Evolutionary conservation across 2,113 vertebrate genomes (phyloP), one percentile per base, ranked within the genome.

Genomic region (Poeciliopsis occidentalis): DNA sequence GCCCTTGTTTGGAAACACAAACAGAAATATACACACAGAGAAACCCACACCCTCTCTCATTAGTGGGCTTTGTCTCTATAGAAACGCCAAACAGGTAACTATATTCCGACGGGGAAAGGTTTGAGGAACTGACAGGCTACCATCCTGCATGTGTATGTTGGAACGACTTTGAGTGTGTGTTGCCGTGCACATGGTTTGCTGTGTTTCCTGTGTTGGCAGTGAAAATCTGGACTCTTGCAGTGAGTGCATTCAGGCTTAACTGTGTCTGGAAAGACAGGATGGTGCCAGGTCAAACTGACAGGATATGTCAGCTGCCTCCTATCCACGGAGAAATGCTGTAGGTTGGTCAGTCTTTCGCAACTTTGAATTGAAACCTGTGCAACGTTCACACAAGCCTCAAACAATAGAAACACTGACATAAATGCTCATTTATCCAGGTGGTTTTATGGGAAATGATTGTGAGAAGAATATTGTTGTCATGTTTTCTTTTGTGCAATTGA

Each of bases 61-160:
- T 93, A 92, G 85, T 86, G 79, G 44, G 73, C 85, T 84, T 87
- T 68, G 88, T 94, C 88, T 89, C 94, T 93, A 94, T 95, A 90
- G 93, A 91, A 94, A 95, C 94, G 85, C 83, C 80, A 88, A 90
- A 89, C 89, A 91, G 84, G 81, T 88, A 81, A 87, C 81, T 88
- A 68, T 87, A 83, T 73, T 86, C 82, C 76, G 78, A 82, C 83
- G 85, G 70, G 87, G 82, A 78, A 80, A 77, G 76, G 85, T 90
- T 87, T 87, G 68, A 81, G 75, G 73, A 89, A 82, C 83, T 87
- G 85, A 89, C 83, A 88, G 60, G 72, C 71, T 64, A 77, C 71
- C 69, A 74, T 76, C 60, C 73, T 8, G 68, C 41, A 44, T 73
- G 75, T 75, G 69, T 75, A 78, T 82, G 41, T 71, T 85, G 69